Evolutionary conservation across 2,113 vertebrate species (phyloP).

Genomic region (Catagonus wagneri): DNA sequence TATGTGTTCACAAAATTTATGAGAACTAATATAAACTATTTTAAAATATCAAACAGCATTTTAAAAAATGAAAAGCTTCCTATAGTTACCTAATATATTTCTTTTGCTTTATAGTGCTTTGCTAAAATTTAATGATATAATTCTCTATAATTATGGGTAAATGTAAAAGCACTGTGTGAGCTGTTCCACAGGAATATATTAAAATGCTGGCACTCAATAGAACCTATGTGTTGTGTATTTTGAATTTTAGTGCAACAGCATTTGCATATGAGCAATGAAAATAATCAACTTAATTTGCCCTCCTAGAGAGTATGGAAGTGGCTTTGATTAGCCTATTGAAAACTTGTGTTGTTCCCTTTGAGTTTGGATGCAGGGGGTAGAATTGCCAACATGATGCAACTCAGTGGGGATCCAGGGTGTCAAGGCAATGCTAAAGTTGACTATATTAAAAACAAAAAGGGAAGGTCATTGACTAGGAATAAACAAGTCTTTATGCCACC

Average conservation of each 20-base stretch:
- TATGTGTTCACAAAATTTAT: not conserved
- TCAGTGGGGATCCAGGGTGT: conserved; percentile 56
- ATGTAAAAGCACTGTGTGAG: conserved; percentile 22
- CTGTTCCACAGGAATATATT: conserved; percentile 42
- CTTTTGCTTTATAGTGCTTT: conserved; percentile 24
- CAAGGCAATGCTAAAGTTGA: conserved; percentile 29
- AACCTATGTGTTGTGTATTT: conserved; percentile 56
- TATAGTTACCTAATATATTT: not conserved
- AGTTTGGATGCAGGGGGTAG: conserved; percentile 74
- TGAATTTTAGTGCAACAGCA: conserved; percentile 60
- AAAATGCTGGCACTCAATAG: conserved; percentile 40
- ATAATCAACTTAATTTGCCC: conserved; percentile 79
- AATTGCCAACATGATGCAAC: conserved; percentile 63
- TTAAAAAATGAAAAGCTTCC: not conserved
- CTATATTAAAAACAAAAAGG: conserved; percentile 55
- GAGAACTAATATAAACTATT: not conserved
- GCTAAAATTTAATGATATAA: conserved; percentile 52
- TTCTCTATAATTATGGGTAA: conserved; percentile 57
- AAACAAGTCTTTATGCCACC: conserved; percentile 18
- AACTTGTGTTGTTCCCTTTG: conserved; percentile 48
- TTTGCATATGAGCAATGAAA: conserved; percentile 79
- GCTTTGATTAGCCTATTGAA: conserved; percentile 76
- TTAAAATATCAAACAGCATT: not conserved
- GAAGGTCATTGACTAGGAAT: conserved; percentile 19
- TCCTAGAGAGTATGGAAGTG: conserved; percentile 75